Conservation (phyloP, 2,797 vertebrate species). For the Onychomys torridus region DNA sequence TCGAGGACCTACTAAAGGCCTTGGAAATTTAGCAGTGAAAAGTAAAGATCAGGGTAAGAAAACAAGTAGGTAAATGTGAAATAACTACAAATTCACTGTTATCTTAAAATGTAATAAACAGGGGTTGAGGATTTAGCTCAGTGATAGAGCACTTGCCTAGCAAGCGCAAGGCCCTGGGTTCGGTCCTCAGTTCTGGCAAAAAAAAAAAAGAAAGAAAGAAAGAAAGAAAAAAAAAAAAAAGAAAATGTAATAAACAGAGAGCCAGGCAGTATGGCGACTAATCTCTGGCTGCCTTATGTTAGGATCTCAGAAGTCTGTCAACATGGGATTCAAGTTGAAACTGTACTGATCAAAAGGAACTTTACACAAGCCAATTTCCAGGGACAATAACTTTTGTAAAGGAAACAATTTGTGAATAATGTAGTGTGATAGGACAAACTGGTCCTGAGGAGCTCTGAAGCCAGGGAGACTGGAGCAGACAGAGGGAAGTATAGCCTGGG, state of each 20-base stretch:
- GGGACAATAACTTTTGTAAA: slow-evolving; percentile 5
- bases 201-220: too few species aligned
- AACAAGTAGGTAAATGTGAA: slow-evolving; percentile 46
- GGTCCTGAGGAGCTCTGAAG: not conserved
- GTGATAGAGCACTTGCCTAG: too few species aligned
- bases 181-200: too few species aligned
- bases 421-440: not conserved
- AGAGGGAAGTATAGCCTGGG: not conserved
- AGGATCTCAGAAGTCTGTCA: not conserved
- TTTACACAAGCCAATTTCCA: not conserved
- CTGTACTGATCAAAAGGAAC: not conserved
- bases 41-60: not conserved
- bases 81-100: slow-evolving; percentile 20
- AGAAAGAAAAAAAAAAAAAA: too few species aligned
- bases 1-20: not conserved
- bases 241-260: not conserved
- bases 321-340: not conserved
- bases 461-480: not conserved
- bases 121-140: too few species aligned
- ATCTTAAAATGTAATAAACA: not conserved
- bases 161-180: too few species aligned
- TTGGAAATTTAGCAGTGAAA: not conserved
- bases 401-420: slow-evolving; percentile 26
- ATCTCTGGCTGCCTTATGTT: not conserved
- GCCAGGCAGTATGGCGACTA: not conserved